Evolutionary conservation across 2,888 invertebrate genomes (phyloP).

Genomic region (Cantharis flavilabris): DNA sequence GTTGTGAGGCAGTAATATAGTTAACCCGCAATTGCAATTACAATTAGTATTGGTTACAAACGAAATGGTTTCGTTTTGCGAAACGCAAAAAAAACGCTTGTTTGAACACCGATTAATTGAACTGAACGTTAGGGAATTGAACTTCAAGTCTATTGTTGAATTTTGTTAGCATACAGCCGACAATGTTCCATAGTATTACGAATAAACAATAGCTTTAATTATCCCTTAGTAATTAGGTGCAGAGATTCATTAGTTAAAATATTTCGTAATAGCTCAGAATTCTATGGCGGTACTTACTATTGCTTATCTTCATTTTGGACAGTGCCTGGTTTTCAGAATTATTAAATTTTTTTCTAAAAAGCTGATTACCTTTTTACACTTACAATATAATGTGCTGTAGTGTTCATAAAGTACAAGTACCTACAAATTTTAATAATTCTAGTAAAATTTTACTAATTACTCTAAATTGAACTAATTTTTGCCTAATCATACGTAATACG

Average conservation of each 20-base stretch:
- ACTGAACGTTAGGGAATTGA: slow-evolving; percentile 21
- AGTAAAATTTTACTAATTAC: too few relatives aligned
- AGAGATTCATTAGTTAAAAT: slow-evolving; percentile 12
- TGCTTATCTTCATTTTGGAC: background rate
- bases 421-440: too few relatives aligned
- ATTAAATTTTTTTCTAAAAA: background rate
- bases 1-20: slow-evolving; percentile 7
- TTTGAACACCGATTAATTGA: slow-evolving; percentile 27
- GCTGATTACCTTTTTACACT: background rate
- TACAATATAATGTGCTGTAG: background rate
- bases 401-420: too few relatives aligned
- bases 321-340: background rate
- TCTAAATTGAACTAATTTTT: too few relatives aligned
- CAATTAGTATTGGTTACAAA: slow-evolving; percentile 22
- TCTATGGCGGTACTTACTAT: background rate
- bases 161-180: slow-evolving; percentile 12
- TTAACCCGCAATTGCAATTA: slow-evolving; percentile 20
- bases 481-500: too few relatives aligned
- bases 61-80: slow-evolving; percentile 17
- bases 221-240: slow-evolving; percentile 23
- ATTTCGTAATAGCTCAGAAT: background rate
- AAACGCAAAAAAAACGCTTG: slow-evolving; percentile 21
- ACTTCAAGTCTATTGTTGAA: slow-evolving; percentile 12
- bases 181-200: slow-evolving; percentile 16
- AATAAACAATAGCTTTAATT: slow-evolving; percentile 20